Evolutionary conservation across 2,888 invertebrate species (phyloP).

Genomic region (Chrysolina americana): DNA sequence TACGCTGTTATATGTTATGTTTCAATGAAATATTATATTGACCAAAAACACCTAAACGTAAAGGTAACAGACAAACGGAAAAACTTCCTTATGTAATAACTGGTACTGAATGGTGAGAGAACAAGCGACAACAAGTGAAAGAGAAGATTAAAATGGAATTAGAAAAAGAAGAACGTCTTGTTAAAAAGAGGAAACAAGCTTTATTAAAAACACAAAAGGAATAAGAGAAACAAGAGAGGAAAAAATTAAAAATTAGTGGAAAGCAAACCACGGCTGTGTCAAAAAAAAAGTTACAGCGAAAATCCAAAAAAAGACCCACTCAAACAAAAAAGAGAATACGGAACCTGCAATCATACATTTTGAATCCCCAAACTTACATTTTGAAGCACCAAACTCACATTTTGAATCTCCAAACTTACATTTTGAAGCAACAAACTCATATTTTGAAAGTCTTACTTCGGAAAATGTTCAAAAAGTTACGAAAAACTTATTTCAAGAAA

Average conservation of each 20-base stretch:
- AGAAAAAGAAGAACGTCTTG: constrained; percentile 26
- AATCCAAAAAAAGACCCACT: constrained; percentile 3
- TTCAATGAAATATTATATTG: constrained; percentile 20
- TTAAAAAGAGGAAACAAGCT: constrained; percentile 18
- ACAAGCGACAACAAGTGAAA: constrained; percentile 19
- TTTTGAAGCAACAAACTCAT: constrained; percentile 2
- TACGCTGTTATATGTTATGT: constrained; percentile 19
- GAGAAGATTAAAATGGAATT: constrained; percentile 22
- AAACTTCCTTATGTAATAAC: constrained; percentile 20
- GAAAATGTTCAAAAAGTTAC: no score
- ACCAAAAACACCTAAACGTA: constrained; percentile 15
- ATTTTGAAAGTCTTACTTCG: no score
- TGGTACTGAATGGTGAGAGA: constrained; percentile 27
- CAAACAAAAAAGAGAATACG: constrained; percentile 23
- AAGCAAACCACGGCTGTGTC: constrained; percentile 19
- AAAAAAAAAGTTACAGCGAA: constrained; percentile 18
- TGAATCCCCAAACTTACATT: constrained; percentile 22
- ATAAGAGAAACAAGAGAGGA: constrained; percentile 24
- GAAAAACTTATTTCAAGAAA: no score
- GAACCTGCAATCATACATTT: constrained; percentile 23
- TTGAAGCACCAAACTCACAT: neutral
- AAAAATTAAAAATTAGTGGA: constrained; percentile 21
- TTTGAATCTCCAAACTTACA: constrained; percentile 20
- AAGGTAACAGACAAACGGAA: constrained; percentile 21
- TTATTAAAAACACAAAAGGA: constrained; percentile 24